A percentile compares a stretch with the other conserved stretches of the same genome.
phyloP scores from a whole-genome alignment of 2,888 invertebrate genomes.

The Mylabris sibirica region DNA sequence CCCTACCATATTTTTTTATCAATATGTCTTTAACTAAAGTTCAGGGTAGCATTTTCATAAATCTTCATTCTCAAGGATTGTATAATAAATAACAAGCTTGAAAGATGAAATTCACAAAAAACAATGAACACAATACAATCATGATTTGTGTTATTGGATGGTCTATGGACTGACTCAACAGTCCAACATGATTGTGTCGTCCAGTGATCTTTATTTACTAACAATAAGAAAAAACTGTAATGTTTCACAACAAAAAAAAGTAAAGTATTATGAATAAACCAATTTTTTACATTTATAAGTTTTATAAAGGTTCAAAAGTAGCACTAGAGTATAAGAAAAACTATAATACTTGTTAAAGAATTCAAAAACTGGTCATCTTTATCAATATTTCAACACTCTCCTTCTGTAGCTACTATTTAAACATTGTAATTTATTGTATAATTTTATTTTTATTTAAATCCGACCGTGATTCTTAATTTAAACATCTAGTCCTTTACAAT shows the following conservation, averaged over 20 bases:
- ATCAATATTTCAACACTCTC: background rate
- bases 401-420: background rate
- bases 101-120: background rate
- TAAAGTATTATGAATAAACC: too few relatives aligned
- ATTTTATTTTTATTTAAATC: constrained; percentile 7
- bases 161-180: background rate
- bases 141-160: background rate
- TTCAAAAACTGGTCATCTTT: background rate
- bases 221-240: background rate
- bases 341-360: too few relatives aligned
- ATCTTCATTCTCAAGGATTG: too few relatives aligned
- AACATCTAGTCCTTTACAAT: background rate
- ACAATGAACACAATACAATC: background rate
- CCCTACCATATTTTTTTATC: too few relatives aligned
- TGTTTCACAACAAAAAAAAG: background rate
- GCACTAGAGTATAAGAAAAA: too few relatives aligned
- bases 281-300: too few relatives aligned
- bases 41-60: too few relatives aligned
- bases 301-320: too few relatives aligned
- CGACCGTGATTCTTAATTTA: constrained; percentile 1
- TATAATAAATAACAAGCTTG: too few relatives aligned
- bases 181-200: background rate
- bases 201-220: background rate
- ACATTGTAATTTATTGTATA: background rate
- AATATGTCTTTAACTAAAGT: too few relatives aligned